phyloP scores from a whole-genome alignment of 2,888 invertebrate species.

The Brenthis daphne region DNA sequence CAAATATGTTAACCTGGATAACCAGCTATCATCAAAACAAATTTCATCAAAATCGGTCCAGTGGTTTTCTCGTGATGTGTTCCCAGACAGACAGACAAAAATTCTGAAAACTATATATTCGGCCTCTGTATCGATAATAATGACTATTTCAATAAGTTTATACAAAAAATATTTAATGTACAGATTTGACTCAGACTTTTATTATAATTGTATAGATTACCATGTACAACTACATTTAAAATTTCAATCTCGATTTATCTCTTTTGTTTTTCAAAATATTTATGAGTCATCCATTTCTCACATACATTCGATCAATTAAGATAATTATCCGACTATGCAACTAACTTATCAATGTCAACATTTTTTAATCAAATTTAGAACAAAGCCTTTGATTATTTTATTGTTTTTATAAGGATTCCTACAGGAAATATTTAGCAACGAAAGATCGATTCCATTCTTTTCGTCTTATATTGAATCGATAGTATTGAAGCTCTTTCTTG shows the following conservation, averaged over 20 bases:
- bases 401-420: slow-evolving; percentile 34
- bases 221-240: no score
- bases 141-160: no score
- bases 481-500: slow-evolving; percentile 30
- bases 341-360: slow-evolving; percentile 8
- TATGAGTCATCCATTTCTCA: slow-evolving; percentile 8
- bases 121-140: no score
- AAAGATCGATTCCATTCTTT: slow-evolving; percentile 37
- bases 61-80: no score
- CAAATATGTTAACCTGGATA: no score
- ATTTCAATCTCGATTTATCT: background rate
- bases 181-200: no score
- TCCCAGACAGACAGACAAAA: no score
- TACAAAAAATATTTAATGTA: no score
- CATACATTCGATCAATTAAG: slow-evolving; percentile 16
- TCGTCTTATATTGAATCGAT: slow-evolving; percentile 26
- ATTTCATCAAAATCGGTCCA: no score
- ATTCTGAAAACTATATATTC: no score
- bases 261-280: background rate
- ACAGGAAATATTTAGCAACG: slow-evolving; percentile 32
- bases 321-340: slow-evolving; percentile 7
- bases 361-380: slow-evolving; percentile 3
- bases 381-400: slow-evolving; percentile 8
- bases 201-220: no score
- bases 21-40: no score